Evolutionary conservation across 2,797 vertebrate species (phyloP).

Genomic region (Ciconia nigra): DNA sequence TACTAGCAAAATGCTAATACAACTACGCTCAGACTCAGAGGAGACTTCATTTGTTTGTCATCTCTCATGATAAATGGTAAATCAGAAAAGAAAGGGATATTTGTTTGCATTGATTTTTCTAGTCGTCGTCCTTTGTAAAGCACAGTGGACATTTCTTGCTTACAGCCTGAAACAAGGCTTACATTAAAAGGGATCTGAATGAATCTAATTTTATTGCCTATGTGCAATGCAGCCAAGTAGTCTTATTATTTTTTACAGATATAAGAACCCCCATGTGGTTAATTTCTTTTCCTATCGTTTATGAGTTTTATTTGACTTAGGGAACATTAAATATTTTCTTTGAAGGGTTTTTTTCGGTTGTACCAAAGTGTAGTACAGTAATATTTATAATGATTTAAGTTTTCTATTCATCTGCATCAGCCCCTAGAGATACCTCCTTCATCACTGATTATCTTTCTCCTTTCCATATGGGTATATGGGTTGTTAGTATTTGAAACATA

Average conservation of each 20-base stretch:
- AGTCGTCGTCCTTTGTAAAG: slow-evolving; percentile 75
- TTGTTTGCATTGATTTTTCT: slow-evolving; percentile 61
- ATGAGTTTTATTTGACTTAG: slow-evolving; percentile 48
- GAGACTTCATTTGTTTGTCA: slow-evolving; percentile 42
- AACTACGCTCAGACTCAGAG: slow-evolving; percentile 47
- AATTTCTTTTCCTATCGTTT: slow-evolving; percentile 48
- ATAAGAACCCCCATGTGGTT: slow-evolving; percentile 19
- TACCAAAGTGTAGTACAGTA: slow-evolving; percentile 52
- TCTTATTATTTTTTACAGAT: slow-evolving; percentile 63
- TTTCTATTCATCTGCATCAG: not conserved
- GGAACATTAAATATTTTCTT: slow-evolving; percentile 42
- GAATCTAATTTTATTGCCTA: slow-evolving; percentile 62
- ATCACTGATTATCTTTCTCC: not conserved
- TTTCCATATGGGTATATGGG: slow-evolving; percentile 3
- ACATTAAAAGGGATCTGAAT: slow-evolving; percentile 48
- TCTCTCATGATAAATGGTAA: slow-evolving; percentile 21
- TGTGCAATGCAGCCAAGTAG: slow-evolving; percentile 59
- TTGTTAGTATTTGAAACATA: slow-evolving; percentile 30
- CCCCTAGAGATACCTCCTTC: not conserved
- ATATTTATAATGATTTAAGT: slow-evolving; percentile 14
- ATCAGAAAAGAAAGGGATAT: slow-evolving; percentile 38
- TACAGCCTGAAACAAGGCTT: slow-evolving; percentile 45
- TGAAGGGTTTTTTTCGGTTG: not conserved
- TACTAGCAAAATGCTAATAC: slow-evolving; percentile 13
- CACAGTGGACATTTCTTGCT: slow-evolving; percentile 76